Conservation (phyloP, 2,113 vertebrate genomes). For the Tor tambroides region DNA sequence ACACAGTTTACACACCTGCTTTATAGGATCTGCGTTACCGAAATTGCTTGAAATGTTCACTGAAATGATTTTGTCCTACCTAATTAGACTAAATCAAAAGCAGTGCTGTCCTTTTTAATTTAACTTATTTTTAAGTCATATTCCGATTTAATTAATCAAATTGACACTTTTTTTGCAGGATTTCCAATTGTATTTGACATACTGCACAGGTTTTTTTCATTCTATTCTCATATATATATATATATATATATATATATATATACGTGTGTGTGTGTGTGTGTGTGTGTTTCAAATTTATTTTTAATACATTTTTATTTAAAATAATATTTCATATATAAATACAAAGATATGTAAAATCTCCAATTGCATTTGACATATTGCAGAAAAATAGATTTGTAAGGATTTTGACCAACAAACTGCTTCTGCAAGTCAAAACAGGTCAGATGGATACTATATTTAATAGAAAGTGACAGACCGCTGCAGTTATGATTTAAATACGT, state of each 20-base stretch:
- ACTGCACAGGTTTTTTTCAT: not conserved
- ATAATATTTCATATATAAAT: no score
- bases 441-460: conserved; percentile 6
- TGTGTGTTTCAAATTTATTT: no score
- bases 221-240: no score
- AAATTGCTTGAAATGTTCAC: not conserved
- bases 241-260: no score
- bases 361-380: not conserved
- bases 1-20: not conserved
- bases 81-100: not conserved
- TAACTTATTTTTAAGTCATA: not conserved
- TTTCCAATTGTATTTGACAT: not conserved
- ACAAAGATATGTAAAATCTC: not conserved
- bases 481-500: conserved; percentile 7
- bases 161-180: not conserved
- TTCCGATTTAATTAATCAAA: not conserved
- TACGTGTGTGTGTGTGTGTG: no score
- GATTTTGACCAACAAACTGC: conserved; percentile 14
- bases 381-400: not conserved
- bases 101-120: not conserved
- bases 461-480: not conserved
- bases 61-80: not conserved
- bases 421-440: not conserved
- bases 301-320: no score
- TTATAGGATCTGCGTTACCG: not conserved